Conservation (phyloP, 2,113 vertebrate species). For the Willisornis vidua region DNA sequence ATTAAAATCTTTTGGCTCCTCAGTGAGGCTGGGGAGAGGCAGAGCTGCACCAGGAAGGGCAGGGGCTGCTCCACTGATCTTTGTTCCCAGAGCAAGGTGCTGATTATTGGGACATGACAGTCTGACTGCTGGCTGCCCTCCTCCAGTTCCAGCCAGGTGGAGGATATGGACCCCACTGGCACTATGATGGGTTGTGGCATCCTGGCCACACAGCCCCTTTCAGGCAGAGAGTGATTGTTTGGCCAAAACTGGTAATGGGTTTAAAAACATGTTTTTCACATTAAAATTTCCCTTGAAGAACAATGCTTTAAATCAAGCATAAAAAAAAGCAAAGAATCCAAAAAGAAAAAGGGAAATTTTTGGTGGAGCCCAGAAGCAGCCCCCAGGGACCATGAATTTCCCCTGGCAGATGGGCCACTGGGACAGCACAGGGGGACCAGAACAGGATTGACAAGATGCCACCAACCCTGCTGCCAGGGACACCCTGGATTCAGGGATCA, state of each 20-base stretch:
- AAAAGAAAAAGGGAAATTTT: background rate
- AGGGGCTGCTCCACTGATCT: fast-evolving
- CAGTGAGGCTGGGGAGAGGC: background rate
- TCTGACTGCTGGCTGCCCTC: background rate
- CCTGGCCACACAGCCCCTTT: fast-evolving
- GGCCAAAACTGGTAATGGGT: background rate
- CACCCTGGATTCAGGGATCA: background rate
- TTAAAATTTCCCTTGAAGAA: conserved; percentile 59
- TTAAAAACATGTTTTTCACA: conserved; percentile 60
- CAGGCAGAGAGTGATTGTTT: background rate
- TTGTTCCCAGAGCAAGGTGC: background rate
- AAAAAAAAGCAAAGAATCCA: background rate
- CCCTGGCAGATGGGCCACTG: background rate
- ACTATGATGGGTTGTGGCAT: background rate
- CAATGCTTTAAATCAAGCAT: conserved; percentile 43
- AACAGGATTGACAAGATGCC: background rate
- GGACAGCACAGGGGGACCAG: background rate
- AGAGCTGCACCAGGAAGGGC: background rate
- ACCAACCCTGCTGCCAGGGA: background rate
- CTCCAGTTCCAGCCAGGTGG: fast-evolving
- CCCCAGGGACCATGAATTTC: background rate
- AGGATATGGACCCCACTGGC: fast-evolving
- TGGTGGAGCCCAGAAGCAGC: background rate
- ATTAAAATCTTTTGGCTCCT: background rate
- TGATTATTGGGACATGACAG: background rate